Conservation (phyloP, 2,888 invertebrate genomes). For the Hecatera dysodea region DNA sequence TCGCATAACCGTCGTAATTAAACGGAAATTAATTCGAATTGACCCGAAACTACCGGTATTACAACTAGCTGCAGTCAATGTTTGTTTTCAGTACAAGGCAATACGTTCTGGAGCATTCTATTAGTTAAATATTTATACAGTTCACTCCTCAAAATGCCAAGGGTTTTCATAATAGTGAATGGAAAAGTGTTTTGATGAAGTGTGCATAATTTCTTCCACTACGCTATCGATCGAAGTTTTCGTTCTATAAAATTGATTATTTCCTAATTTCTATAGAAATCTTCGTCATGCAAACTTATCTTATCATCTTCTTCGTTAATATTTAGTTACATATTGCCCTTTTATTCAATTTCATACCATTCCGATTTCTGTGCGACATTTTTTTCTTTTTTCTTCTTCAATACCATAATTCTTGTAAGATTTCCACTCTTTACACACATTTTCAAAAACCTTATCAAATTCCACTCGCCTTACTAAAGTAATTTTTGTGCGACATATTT, state of each 20-base stretch:
- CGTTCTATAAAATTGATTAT: constrained; percentile 48
- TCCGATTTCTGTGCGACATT: too few relatives aligned
- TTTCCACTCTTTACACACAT: too few relatives aligned
- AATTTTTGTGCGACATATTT: not conserved
- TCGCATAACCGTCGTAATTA: constrained; percentile 46
- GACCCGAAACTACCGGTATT: constrained; percentile 15
- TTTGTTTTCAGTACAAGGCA: constrained; percentile 8
- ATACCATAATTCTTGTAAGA: too few relatives aligned
- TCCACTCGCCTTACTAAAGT: constrained; percentile 12
- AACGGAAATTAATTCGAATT: constrained; percentile 27
- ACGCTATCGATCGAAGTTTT: constrained; percentile 21
- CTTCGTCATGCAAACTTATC: not conserved
- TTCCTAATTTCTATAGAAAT: constrained; percentile 26
- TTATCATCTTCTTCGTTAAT: not conserved
- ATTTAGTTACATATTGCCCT: too few relatives aligned
- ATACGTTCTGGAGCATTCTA: constrained; percentile 4
- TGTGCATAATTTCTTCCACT: constrained; percentile 39
- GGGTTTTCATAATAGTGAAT: constrained; percentile 24
- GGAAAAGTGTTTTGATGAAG: constrained; percentile 30
- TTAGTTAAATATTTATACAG: not conserved
- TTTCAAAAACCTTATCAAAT: not conserved
- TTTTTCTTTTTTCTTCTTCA: not conserved
- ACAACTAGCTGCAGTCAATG: constrained; percentile 31
- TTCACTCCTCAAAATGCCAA: constrained; percentile 11
- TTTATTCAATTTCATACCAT: not conserved